Evolutionary conservation across 2,888 invertebrate genomes (phyloP).

Genomic region (Glaucopsyche alexis): DNA sequence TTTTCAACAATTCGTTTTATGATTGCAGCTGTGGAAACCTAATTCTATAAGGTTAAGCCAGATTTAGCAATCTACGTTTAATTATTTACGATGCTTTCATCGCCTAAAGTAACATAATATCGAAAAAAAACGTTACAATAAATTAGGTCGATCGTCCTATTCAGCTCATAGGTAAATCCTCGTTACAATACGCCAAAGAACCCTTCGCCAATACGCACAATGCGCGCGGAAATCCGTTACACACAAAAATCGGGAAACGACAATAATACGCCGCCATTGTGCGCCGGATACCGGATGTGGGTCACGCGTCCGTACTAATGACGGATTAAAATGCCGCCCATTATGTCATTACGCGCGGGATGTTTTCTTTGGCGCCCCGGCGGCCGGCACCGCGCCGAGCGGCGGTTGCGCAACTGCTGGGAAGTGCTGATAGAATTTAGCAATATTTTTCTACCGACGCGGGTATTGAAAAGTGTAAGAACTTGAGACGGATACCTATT

Average conservation of each 20-base stretch:
- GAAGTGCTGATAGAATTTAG: not conserved
- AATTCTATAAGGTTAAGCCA: not conserved
- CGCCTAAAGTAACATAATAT: not conserved
- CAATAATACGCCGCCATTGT: constrained; percentile 49
- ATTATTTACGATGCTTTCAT: not conserved
- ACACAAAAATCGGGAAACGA: constrained; percentile 47
- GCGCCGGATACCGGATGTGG: constrained; percentile 65
- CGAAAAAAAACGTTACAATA: not conserved
- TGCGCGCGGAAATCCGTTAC: constrained; percentile 44
- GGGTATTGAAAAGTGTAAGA: no score
- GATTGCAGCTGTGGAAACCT: not conserved
- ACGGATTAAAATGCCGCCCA: constrained; percentile 48
- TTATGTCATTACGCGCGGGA: constrained; percentile 45
- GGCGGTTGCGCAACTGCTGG: constrained; percentile 1
- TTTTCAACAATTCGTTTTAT: no score
- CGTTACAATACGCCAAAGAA: constrained; percentile 15
- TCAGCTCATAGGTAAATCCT: not conserved
- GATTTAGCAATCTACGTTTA: not conserved
- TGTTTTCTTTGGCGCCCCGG: constrained; percentile 40
- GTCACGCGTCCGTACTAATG: constrained; percentile 56
- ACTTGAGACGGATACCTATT: no score
- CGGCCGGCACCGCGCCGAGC: not conserved
- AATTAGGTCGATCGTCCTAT: not conserved
- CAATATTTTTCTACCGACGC: not conserved
- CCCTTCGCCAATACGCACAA: constrained; percentile 32